Evolutionary conservation across 2,888 invertebrate species (phyloP).

Genomic region (Pyrgus malvae): DNA sequence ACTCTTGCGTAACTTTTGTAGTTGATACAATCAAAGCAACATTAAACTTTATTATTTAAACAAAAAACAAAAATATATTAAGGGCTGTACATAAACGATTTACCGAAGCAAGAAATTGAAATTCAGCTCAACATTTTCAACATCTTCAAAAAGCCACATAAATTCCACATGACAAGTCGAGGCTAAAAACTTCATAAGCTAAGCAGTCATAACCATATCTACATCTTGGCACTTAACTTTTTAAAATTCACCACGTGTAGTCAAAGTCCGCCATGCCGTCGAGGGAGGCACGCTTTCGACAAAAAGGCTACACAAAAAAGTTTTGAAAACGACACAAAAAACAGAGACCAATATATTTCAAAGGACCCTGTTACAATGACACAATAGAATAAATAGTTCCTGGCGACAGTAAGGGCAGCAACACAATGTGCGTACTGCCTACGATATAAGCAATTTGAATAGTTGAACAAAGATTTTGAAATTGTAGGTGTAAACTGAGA

Average conservation of each 20-base stretch:
- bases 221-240: constrained; percentile 62
- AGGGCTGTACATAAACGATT: background rate
- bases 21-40: background rate
- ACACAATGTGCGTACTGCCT: constrained; percentile 44
- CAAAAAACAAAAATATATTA: too few relatives aligned
- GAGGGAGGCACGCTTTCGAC: constrained; percentile 64
- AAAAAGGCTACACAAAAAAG: constrained; percentile 57
- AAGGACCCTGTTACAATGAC: constrained; percentile 61
- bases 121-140: constrained; percentile 34
- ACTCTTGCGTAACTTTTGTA: constrained; percentile 22
- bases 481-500: constrained; percentile 2
- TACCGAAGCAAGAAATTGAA: background rate
- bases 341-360: constrained; percentile 63
- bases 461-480: constrained; percentile 14
- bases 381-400: constrained; percentile 69
- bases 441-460: constrained; percentile 23
- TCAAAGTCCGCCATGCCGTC: constrained; percentile 52
- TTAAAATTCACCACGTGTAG: constrained; percentile 76
- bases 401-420: constrained; percentile 56
- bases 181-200: constrained; percentile 40
- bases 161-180: constrained; percentile 64
- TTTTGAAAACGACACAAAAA: constrained; percentile 46
- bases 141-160: constrained; percentile 39
- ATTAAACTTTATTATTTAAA: too few relatives aligned
- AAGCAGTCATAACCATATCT: constrained; percentile 60